Evolutionary conservation across 2,797 vertebrate genomes (phyloP).

Genomic region (Phataginus tetradactyla): DNA sequence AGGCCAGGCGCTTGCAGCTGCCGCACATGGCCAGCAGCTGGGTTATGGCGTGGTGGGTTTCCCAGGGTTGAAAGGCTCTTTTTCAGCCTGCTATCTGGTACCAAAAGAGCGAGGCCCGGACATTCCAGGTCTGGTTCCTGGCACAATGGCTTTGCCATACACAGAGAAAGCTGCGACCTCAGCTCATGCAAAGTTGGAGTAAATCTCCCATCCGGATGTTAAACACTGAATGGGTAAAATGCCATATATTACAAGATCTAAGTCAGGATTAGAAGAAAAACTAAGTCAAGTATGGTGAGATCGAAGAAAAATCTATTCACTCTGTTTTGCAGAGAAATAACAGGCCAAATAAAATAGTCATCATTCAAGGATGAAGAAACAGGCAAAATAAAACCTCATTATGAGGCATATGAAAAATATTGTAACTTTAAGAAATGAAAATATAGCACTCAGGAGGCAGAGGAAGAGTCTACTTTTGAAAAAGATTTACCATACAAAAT

Average conservation of each 20-base stretch:
- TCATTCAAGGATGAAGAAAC: constrained; percentile 72
- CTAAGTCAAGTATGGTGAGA: background rate
- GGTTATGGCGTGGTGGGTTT: background rate
- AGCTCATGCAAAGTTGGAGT: background rate
- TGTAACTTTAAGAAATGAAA: constrained; percentile 75
- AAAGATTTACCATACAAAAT: constrained; percentile 73
- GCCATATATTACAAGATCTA: background rate
- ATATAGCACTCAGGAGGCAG: constrained; percentile 71
- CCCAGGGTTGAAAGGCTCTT: background rate
- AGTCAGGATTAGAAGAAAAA: background rate
- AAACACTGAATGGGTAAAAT: background rate
- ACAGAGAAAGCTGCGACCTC: background rate
- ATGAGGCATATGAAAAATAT: constrained; percentile 62
- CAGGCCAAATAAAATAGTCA: constrained; percentile 66
- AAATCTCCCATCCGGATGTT: background rate
- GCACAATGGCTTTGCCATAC: background rate
- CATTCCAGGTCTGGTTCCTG: background rate
- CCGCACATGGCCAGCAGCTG: fast-evolving
- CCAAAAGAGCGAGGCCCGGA: background rate
- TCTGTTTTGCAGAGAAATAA: constrained; percentile 60
- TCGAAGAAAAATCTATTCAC: constrained; percentile 30
- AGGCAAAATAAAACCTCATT: constrained; percentile 71
- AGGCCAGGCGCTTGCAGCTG: background rate
- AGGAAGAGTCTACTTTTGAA: constrained; percentile 62
- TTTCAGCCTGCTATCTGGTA: background rate